Percentiles rank a stretch among this genome's conserved stretches.
These are phyloP conservation scores for Pentamera pediparva DNA, from an alignment of 53 echinoderm and acorn worm genomes.

Conservation along the genomic window DNA sequence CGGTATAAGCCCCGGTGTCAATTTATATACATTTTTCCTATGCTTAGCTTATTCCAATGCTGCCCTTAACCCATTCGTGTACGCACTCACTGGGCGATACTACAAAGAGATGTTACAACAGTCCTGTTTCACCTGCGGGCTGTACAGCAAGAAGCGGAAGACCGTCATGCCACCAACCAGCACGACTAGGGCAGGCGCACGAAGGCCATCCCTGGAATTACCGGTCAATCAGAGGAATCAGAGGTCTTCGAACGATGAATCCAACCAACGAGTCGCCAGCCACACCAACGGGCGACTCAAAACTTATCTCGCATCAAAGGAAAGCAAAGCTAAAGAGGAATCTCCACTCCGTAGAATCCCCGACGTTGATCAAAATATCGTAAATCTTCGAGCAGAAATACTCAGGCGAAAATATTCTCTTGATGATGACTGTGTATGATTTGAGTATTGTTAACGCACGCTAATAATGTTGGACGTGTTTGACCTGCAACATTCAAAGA, in stretches of 20 bases:
- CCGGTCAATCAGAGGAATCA: slow-evolving; percentile 2
- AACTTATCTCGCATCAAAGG: not conserved
- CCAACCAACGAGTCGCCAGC: not conserved
- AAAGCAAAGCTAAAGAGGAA: not conserved
- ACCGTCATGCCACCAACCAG: slow-evolving; percentile 40
- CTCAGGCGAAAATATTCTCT: slow-evolving; percentile 23
- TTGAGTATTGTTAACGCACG: no score
- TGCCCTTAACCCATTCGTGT: slow-evolving; percentile 86
- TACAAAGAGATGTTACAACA: slow-evolving; percentile 59
- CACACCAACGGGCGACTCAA: not conserved
- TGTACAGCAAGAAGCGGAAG: slow-evolving; percentile 22
- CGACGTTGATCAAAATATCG: slow-evolving; percentile 10
- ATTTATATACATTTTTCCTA: slow-evolving; percentile 52
- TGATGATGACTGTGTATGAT: slow-evolving; percentile 25
- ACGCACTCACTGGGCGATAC: slow-evolving; percentile 86
- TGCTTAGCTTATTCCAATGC: slow-evolving; percentile 91
- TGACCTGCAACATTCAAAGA: no score
- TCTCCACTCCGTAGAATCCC: not conserved
- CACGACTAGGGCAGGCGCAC: slow-evolving; percentile 35
- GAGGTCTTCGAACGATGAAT: not conserved
- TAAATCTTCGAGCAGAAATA: slow-evolving; percentile 20
- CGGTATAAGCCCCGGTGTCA: not conserved
- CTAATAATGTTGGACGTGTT: no score
- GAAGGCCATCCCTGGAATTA: slow-evolving; percentile 38
- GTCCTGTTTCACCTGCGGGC: slow-evolving; percentile 24